Evolutionary conservation across 2,888 invertebrate genomes (phyloP), one percentile per base, ranked within the genome.

Genomic region (Oligia fasciuncula): DNA sequence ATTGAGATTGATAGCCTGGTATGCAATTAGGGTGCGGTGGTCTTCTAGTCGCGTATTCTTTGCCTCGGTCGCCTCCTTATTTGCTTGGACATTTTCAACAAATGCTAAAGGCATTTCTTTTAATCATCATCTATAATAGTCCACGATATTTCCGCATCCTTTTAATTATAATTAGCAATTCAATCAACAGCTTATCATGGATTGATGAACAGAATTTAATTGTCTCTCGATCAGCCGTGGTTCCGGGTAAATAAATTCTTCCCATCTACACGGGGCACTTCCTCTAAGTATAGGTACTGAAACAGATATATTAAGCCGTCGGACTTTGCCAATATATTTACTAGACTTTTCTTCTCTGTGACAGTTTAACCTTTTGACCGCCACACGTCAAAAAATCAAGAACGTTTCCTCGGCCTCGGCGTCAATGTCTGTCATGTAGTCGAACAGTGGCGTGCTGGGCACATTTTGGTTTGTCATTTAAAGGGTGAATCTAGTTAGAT

Each of bases 311-410:
- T 73, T 68, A 63, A 29, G 35, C 60, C 76, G 82, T 85, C 76
- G 51, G 73, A 73, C 29, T 72, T 75, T 35, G 66, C 76, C 67
- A 77, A 80, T 84, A 76, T 85, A 81, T 77, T 65, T 57, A 51
- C 66, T 63, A 73, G 17, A 78, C 13, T 71, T 76, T 86, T 70
- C 14, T 74, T 51, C 57, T 35, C 35, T 17, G 54, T 75, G 83
- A 73, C 73, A 73, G 73, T 72, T 79, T 68, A 46, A 76, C 29
- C 29, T 29, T 29, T 29, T 29, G 29, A 29, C 29, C 29, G 29
- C 29, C 29, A 29, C 29, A 29, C 29, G 29, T 29, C 29, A 29
- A 29, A 29, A 29, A 29, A 29, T 29, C 29, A 29, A 29, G 1
- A 29, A 29, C 29, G 29, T 29, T 29, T 29, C 29, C 29, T 29